Percentiles rank a stretch among this genome's conserved stretches.
phyloP scores from a whole-genome alignment of 2,888 invertebrate genomes.

The Ichneumon xanthorius region DNA sequence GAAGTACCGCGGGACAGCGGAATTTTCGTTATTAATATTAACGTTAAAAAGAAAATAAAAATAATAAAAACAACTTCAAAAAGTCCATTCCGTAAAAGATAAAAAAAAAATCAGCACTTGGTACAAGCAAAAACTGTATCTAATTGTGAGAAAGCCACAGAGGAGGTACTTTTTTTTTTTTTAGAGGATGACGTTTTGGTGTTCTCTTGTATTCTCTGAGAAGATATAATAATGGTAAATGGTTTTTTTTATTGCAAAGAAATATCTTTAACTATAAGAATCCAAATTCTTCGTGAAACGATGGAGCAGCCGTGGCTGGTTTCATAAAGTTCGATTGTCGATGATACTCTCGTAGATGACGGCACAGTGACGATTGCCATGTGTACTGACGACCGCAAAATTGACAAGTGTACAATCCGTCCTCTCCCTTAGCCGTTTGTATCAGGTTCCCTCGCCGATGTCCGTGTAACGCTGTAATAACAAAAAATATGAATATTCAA shows the following conservation, averaged over 20 bases:
- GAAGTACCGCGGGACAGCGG: conserved; percentile 25
- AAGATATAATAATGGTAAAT: conserved; percentile 37
- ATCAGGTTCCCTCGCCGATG: conserved; percentile 54
- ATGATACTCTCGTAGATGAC: conserved; percentile 68
- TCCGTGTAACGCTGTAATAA: conserved; percentile 57
- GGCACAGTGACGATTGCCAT: conserved; percentile 71
- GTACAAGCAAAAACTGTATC: conserved; percentile 62
- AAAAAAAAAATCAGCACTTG: conserved; percentile 53
- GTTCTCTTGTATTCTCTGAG: conserved; percentile 23
- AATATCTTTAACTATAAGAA: conserved; percentile 56
- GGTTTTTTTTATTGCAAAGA: conserved; percentile 52
- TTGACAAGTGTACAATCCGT: conserved; percentile 70
- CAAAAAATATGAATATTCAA: conserved; percentile 55
- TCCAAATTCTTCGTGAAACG: conserved; percentile 50
- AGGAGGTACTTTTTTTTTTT: neutral
- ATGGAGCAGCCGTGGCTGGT: conserved; percentile 13
- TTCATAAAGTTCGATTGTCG: conserved; percentile 61
- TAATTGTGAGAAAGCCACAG: conserved; percentile 64
- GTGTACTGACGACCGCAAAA: conserved; percentile 74
- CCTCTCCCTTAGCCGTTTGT: conserved; percentile 62
- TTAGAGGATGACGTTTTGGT: conserved; percentile 15
- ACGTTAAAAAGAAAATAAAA: conserved; percentile 34
- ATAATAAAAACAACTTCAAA: conserved; percentile 59
- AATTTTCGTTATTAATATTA: conserved; percentile 26
- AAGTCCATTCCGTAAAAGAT: conserved; percentile 68